A percentile compares a stretch with the other conserved stretches of the same genome.
Conservation (phyloP, 2,888 invertebrate genomes). For the Galeopsomyia nigrocyanea region DNA sequence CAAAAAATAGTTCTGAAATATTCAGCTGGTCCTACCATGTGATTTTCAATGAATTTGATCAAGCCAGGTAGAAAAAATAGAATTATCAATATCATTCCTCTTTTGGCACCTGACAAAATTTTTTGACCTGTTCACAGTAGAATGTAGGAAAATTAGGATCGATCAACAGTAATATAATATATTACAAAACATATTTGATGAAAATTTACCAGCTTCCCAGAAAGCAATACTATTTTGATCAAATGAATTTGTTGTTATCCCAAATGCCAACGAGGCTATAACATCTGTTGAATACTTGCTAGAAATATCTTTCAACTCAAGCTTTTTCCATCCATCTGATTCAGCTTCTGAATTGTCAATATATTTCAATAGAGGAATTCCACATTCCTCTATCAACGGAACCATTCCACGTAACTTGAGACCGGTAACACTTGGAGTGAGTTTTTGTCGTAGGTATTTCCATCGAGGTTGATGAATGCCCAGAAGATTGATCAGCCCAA, state of each 20-base stretch:
- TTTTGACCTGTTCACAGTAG: conserved; percentile 50
- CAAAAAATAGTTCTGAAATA: conserved; percentile 57
- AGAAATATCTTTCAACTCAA: conserved; percentile 55
- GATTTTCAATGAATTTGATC: conserved; percentile 49
- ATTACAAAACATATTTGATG: no score
- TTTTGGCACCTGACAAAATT: conserved; percentile 52
- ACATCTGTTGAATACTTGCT: conserved; percentile 55
- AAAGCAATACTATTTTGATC: conserved; percentile 51
- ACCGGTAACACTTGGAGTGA: conserved; percentile 59
- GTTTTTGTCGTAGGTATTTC: conserved; percentile 67
- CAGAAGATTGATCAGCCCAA: conserved; percentile 64
- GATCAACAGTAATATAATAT: no score
- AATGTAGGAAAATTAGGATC: conserved; percentile 4
- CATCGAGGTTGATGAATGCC: conserved; percentile 69
- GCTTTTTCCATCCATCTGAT: conserved; percentile 47
- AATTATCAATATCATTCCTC: conserved; percentile 53
- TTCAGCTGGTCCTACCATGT: conserved; percentile 52
- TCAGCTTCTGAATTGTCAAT: conserved; percentile 50
- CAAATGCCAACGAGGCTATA: conserved; percentile 57
- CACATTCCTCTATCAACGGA: conserved; percentile 55
- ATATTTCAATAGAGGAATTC: conserved; percentile 52
- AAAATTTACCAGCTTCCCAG: conserved; percentile 55
- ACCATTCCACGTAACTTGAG: conserved; percentile 58
- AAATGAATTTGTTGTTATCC: conserved; percentile 59
- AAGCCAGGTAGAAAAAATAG: conserved; percentile 57